A percentile compares a stretch with the other conserved stretches of the same genome.
Conservation (phyloP, 2,888 invertebrate species). For the Fabriciana adippe region DNA sequence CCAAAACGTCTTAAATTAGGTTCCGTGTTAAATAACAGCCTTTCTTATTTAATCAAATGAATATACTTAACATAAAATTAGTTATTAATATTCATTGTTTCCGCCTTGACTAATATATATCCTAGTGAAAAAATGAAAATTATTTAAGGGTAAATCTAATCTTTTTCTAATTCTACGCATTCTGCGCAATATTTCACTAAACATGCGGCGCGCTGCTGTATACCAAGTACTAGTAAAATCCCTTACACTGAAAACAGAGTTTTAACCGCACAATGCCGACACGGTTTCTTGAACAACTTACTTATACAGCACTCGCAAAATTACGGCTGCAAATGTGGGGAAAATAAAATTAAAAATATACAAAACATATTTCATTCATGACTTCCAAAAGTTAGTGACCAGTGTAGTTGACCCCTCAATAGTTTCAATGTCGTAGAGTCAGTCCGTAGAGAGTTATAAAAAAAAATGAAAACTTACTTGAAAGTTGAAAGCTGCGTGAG, state of each 20-base stretch:
- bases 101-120: too few relatives aligned
- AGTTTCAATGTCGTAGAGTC: conserved; percentile 26
- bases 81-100: too few relatives aligned
- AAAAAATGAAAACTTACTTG: conserved; percentile 25
- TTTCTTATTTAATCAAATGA: background rate
- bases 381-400: conserved; percentile 16
- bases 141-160: background rate
- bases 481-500: conserved; percentile 25
- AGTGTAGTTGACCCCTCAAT: background rate
- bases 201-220: conserved; percentile 35
- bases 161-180: conserved; percentile 17
- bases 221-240: conserved; percentile 27
- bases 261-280: background rate
- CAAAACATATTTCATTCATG: conserved; percentile 21
- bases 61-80: too few relatives aligned
- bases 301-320: conserved; percentile 1
- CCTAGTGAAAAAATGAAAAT: too few relatives aligned
- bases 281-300: conserved; percentile 10
- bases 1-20: background rate
- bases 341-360: conserved; percentile 8
- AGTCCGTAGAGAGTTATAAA: conserved; percentile 7
- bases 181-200: conserved; percentile 38
- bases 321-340: background rate
- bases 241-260: conserved; percentile 10
- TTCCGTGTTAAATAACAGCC: background rate